These are phyloP conservation scores for Hylaea fasciaria DNA, from an alignment of 2,888 invertebrate species.

Conservation along the genomic window DNA sequence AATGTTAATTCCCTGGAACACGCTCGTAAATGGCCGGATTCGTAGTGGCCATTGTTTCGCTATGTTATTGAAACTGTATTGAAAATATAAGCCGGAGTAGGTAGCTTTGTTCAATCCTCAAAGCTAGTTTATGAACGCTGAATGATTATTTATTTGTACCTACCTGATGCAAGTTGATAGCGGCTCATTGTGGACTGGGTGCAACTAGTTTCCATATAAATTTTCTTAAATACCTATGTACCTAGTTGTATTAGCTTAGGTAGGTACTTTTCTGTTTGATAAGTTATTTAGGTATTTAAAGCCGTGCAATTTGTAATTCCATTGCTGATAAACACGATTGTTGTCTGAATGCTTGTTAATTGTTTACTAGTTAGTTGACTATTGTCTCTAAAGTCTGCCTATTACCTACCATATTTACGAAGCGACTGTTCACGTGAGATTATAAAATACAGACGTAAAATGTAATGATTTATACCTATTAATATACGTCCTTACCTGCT, in stretches of 20 bases:
- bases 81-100: constrained; percentile 60
- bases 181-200: constrained; percentile 12
- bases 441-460: too few relatives aligned
- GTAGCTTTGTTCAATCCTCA: constrained; percentile 59
- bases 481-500: too few relatives aligned
- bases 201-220: constrained; percentile 1
- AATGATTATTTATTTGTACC: constrained; percentile 34
- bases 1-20: constrained; percentile 74
- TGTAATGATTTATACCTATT: too few relatives aligned
- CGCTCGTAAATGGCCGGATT: constrained; percentile 66
- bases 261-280: neutral
- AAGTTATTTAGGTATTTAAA: neutral
- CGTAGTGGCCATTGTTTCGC: constrained; percentile 64
- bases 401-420: too few relatives aligned
- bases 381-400: too few relatives aligned
- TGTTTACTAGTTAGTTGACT: too few relatives aligned
- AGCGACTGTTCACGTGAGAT: too few relatives aligned
- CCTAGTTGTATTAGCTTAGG: neutral
- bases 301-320: too few relatives aligned
- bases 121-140: constrained; percentile 44
- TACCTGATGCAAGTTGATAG: constrained; percentile 39
- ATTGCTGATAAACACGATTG: too few relatives aligned
- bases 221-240: constrained; percentile 12
- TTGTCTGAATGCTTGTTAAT: too few relatives aligned
- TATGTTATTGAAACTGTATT: constrained; percentile 65